These are phyloP conservation scores for Hippocampus comes DNA, from an alignment of 2,113 vertebrate genomes.

Conservation along the genomic window DNA sequence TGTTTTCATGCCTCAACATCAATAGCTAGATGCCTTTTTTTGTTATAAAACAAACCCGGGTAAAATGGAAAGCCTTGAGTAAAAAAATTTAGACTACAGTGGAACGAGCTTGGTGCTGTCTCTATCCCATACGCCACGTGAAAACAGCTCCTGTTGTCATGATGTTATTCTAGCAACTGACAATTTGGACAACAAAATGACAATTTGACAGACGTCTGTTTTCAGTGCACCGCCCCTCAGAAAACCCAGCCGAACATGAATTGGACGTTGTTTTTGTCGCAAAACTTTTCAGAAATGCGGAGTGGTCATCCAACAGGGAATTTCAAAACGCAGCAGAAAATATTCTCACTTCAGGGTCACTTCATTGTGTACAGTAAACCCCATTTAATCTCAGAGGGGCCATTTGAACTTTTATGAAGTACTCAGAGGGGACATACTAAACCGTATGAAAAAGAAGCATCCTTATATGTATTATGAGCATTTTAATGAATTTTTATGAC, in stretches of 20 bases:
- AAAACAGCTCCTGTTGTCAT: not conserved
- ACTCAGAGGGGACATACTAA: not conserved
- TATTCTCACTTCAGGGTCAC: not conserved
- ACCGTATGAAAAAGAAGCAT: not conserved
- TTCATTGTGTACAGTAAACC: not conserved
- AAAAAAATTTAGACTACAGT: constrained; percentile 17
- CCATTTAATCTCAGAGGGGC: not conserved
- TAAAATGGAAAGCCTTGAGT: not conserved
- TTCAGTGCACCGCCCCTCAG: no score
- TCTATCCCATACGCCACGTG: not conserved
- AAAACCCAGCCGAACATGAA: not conserved
- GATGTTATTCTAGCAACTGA: not conserved
- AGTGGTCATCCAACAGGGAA: not conserved
- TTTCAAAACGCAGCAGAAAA: not conserved
- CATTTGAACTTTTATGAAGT: not conserved
- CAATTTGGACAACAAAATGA: not conserved
- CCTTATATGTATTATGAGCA: not conserved
- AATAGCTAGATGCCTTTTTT: not conserved
- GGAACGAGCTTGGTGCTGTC: not conserved
- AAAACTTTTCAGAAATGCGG: not conserved
- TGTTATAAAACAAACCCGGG: constrained; percentile 2
- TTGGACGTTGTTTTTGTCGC: not conserved
- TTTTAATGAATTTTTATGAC: not conserved
- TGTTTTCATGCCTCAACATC: not conserved
- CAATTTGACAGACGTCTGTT: not conserved